Base-by-base conservation (phyloP, 2,113 vertebrate genomes). In the Campylomormyrus tamandua region DNA sequence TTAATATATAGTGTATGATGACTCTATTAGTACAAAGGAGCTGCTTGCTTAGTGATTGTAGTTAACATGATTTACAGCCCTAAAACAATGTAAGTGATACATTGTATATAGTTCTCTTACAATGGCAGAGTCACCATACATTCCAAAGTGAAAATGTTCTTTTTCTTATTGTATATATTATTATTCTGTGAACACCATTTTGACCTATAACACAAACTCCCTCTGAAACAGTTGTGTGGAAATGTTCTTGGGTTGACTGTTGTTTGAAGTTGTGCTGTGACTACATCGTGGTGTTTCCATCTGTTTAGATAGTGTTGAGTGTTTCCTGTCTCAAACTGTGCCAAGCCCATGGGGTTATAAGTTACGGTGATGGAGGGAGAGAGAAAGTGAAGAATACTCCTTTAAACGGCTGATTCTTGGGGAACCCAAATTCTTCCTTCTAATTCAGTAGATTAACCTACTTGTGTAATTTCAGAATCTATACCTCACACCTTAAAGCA, bases 271-370 rank as follows among this genome's bases (percentile, higher is more conserved):
- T 83, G 87, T 17, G 89, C 48, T 9, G 39, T 31, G 31, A 83
- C 87, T 90, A 46, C 46, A 50, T 70, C 50, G 19, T 53, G 4
- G 87, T n/a, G 62, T 80, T 27, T 52, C 50, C 89, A 77, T 89
- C 85, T 92, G 89, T 90, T 91, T 90, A 83, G 77, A 90, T 89
- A 90, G 88, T 74, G 53, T 87, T 48, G 66, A 91, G 91, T 74
- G 91, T 46, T 91, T 92, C 90, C 89, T 92, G 88, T 83, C 88
- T 83, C 19, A 39, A 31, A 90, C 46, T 42, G 86, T 45, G 86
- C 15, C 56, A 58, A 48, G 84, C 7, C 13, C 24, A 48, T 19
- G 77, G 50, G 48, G 46, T 88, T 50, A 83, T 49, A 83, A 86
- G 90, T 89, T 85, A 77, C 49, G 15, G 31, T 74, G 56, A 89